These are phyloP conservation scores for Choristoneura rosaceana DNA, from an alignment of 2,888 invertebrate species.

Conservation along the genomic window DNA sequence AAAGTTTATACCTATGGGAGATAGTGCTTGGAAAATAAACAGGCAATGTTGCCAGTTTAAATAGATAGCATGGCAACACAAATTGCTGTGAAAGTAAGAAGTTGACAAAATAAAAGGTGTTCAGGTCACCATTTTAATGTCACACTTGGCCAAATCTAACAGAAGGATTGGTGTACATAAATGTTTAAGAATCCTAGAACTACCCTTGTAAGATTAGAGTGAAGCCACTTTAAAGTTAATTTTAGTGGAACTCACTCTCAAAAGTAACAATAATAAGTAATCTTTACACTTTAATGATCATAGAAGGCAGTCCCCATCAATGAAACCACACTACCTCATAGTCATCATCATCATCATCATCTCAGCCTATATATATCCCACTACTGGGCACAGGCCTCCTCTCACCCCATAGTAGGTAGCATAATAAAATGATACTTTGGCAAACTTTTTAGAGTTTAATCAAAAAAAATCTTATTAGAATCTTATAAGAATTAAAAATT, in stretches of 20 bases:
- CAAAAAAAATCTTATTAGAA: conserved; percentile 45
- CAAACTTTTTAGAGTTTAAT: neutral
- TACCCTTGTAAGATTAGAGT: neutral
- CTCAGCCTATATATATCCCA: too few relatives aligned
- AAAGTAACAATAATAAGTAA: neutral
- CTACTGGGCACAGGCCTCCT: too few relatives aligned
- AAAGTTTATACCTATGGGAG: conserved; percentile 30
- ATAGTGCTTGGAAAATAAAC: conserved; percentile 22
- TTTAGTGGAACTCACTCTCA: neutral
- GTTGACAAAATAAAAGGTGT: neutral
- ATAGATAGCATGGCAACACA: conserved; percentile 1
- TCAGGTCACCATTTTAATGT: neutral
- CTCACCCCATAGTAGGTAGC: neutral
- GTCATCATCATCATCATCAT: too few relatives aligned
- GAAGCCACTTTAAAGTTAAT: neutral
- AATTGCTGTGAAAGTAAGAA: neutral
- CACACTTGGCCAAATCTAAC: too few relatives aligned
- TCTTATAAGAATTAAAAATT: conserved; percentile 51
- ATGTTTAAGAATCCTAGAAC: neutral
- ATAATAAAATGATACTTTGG: neutral
- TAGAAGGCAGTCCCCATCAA: neutral
- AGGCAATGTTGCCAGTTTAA: conserved; percentile 13
- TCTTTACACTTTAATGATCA: neutral
- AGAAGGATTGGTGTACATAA: too few relatives aligned
- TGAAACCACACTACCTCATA: too few relatives aligned